Evolutionary conservation across 2,888 invertebrate genomes (phyloP).

Genomic region (Eupithecia tripunctaria): DNA sequence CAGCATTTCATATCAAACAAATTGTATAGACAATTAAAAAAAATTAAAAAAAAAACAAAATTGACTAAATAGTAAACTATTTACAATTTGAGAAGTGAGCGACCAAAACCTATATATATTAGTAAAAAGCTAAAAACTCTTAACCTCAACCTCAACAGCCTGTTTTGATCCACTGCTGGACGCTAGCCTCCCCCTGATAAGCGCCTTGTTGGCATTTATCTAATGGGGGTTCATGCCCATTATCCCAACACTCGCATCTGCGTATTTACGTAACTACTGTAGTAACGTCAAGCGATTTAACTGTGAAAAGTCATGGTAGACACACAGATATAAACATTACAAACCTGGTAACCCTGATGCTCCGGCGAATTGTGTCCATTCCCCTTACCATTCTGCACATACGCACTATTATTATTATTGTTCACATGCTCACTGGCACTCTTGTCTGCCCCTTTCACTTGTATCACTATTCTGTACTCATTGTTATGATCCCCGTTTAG

Average conservation of each 20-base stretch:
- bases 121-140: not conserved
- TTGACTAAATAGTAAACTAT: not conserved
- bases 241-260: no score
- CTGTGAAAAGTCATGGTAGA: no score
- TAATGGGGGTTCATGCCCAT: no score
- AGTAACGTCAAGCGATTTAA: no score
- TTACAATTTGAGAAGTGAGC: not conserved
- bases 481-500: slow-evolving; percentile 78
- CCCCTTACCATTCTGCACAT: slow-evolving; percentile 77
- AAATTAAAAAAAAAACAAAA: not conserved
- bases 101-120: not conserved
- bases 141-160: no score
- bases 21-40: not conserved
- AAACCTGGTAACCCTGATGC: slow-evolving; percentile 85
- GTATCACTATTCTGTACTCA: slow-evolving; percentile 92
- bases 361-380: slow-evolving; percentile 83
- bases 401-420: slow-evolving; percentile 73
- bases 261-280: no score
- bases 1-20: not conserved
- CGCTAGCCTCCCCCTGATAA: no score
- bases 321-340: not conserved
- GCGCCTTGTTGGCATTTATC: no score
- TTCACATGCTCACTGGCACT: slow-evolving; percentile 71
- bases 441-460: slow-evolving; percentile 82
- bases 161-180: no score